Conservation (phyloP, 2,113 vertebrate species). For the Solea senegalensis region DNA sequence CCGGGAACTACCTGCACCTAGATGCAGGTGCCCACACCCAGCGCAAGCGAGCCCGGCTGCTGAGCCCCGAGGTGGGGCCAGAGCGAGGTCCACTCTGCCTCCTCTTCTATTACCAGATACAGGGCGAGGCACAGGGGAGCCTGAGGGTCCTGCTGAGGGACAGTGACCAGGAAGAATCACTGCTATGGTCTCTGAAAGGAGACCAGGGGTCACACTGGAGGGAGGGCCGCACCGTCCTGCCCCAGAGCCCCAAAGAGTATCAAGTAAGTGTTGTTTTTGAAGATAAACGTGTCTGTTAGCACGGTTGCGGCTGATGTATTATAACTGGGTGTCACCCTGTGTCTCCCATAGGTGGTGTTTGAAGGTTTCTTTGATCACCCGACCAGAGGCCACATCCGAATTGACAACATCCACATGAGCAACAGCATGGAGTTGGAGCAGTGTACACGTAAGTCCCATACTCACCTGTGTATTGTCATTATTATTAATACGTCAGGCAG, state of each 20-base stretch:
- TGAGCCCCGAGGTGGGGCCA: constrained; percentile 89
- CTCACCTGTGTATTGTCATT: background rate
- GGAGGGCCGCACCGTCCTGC: constrained; percentile 92
- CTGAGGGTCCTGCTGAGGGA: constrained; percentile 88
- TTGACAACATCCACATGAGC: constrained; percentile 94
- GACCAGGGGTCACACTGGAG: constrained; percentile 94
- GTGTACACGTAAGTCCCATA: constrained; percentile 90
- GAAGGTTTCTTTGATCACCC: constrained; percentile 91
- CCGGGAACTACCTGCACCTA: constrained; percentile 87
- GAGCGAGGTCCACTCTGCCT: constrained; percentile 90
- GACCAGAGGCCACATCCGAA: constrained; percentile 88
- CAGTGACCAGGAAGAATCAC: constrained; percentile 88
- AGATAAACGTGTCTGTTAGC: background rate
- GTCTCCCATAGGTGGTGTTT: constrained; percentile 87
- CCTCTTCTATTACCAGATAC: constrained; percentile 91
- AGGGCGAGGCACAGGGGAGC: constrained; percentile 86
- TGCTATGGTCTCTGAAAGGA: constrained; percentile 89
- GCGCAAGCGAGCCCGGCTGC: constrained; percentile 86
- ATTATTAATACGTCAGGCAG: background rate
- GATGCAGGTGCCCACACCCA: constrained; percentile 85
- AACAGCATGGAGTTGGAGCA: constrained; percentile 88
- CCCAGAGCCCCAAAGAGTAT: constrained; percentile 91
- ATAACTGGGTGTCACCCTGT: constrained; percentile 31
- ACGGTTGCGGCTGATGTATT: background rate
- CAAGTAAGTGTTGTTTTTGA: constrained; percentile 78